Base-by-base conservation (phyloP, 2,113 vertebrate species). In the Rhinopomastus cyanomelas region DNA sequence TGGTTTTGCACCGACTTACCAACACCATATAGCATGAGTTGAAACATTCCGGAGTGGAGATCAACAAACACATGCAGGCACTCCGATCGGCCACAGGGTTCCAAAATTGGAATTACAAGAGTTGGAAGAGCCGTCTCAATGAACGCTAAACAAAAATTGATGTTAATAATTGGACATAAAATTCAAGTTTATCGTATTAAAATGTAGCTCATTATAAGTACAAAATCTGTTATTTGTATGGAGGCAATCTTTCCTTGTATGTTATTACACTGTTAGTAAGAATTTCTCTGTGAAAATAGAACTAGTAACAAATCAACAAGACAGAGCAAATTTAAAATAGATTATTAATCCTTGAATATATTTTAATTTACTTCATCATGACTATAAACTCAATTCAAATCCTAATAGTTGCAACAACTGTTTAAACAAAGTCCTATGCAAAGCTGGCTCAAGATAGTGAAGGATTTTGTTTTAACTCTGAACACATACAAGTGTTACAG, bases 1-100 rank as follows among this genome's bases (percentile, higher is more conserved):
- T 56, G 46, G 81, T 73, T 87, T 76, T 85, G 51, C 74, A 83
- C 46, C 94, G 91, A 96, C 98, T 97, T 98, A 99, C 99, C 99
- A 95, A 99, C 97, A 95, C 99, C 99, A 96, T 99, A 99, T 29
- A 99, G 97, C 98, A 99, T 99, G 51, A 99, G 97, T 21, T 99
- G 99, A 95, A 99, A 99, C 98, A 99, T 99, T 95, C 99, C 99
- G 55, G 99, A 99, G 97, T 99, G 99, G 95, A 99, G 98, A 96
- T 99, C 99, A 48, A 99, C 99, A 96, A 99, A 99, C 91, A 99
- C 98, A 93, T 99, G 99, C 52, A 99, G 98, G 96, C 99, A 99
- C 95, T 99, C 99, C 4, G 98, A 99, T 59, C 98, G 98, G 68
- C 98, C 98, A 74, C 99, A 99, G 8, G 99, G 99, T 88, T 99